phyloP scores from a whole-genome alignment of 2,797 vertebrate genomes.

The Aratinga solstitialis region DNA sequence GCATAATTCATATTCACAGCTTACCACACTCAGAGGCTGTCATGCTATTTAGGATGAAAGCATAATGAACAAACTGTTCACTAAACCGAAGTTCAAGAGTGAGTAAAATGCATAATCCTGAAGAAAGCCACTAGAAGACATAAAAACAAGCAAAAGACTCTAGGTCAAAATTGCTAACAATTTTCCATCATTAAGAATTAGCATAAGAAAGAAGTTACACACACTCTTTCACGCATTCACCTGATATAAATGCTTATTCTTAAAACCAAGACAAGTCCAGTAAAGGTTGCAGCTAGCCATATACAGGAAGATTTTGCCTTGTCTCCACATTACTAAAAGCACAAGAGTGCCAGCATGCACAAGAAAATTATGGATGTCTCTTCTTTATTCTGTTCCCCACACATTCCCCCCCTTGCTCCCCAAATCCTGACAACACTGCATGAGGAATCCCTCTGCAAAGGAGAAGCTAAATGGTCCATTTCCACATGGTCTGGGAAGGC shows the following conservation, averaged over 20 bases:
- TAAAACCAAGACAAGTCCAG: neutral
- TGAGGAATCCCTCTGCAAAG: neutral
- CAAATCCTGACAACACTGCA: neutral
- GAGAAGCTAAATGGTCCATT: neutral
- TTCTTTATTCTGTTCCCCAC: neutral
- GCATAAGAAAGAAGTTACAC: neutral
- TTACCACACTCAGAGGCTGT: neutral
- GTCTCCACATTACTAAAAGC: neutral
- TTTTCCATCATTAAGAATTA: neutral
- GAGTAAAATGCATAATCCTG: neutral
- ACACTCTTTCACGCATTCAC: neutral
- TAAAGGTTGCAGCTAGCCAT: neutral
- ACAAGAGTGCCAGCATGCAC: fast-evolving
- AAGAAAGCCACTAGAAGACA: neutral
- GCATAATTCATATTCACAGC: neutral
- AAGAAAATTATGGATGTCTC: fast-evolving
- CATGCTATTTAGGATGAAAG: neutral
- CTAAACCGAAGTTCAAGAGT: neutral
- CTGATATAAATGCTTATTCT: neutral
- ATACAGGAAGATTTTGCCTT: neutral
- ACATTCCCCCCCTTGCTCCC: neutral
- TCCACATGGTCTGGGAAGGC: neutral
- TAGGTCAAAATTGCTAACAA: fast-evolving
- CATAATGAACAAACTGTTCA: fast-evolving
- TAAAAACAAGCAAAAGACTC: neutral